Conservation (phyloP, 2,113 vertebrate genomes). For the Kryptolebias marmoratus region DNA sequence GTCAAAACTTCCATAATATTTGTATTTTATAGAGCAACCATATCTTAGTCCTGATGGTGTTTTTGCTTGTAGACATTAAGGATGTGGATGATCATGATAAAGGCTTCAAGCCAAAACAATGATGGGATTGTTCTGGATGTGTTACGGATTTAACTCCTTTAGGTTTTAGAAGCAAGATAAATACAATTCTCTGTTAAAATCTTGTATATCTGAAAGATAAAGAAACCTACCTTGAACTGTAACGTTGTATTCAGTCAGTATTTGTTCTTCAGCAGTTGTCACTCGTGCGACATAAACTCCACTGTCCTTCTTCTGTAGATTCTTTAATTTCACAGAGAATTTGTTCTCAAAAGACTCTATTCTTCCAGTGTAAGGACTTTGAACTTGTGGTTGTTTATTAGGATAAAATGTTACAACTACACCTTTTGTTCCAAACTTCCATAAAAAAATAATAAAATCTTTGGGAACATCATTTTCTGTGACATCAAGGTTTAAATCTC, state of each 20-base stretch:
- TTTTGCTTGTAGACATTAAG: neutral
- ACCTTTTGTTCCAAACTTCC: neutral
- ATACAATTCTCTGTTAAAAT: no score
- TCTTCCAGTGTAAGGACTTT: rapidly evolving
- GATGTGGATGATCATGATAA: neutral
- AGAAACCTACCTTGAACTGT: constrained; percentile 39
- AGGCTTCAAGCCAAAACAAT: neutral
- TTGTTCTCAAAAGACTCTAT: neutral
- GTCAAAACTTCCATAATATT: neutral
- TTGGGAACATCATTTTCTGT: neutral
- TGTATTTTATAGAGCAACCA: no score
- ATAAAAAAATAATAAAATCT: rapidly evolving
- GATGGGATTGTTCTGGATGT: neutral
- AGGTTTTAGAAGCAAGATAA: no score
- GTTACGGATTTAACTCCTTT: neutral
- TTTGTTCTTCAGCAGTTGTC: rapidly evolving
- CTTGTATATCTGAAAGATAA: no score
- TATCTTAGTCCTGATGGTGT: neutral
- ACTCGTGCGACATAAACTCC: constrained; percentile 7
- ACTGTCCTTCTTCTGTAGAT: constrained; percentile 5
- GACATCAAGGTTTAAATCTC: constrained; percentile 5
- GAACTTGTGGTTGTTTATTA: rapidly evolving
- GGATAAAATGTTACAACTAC: rapidly evolving
- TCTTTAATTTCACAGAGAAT: constrained; percentile 19
- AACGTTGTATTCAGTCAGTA: neutral